Conservation (phyloP, 2,888 invertebrate genomes). For the Athalia rosae region DNA sequence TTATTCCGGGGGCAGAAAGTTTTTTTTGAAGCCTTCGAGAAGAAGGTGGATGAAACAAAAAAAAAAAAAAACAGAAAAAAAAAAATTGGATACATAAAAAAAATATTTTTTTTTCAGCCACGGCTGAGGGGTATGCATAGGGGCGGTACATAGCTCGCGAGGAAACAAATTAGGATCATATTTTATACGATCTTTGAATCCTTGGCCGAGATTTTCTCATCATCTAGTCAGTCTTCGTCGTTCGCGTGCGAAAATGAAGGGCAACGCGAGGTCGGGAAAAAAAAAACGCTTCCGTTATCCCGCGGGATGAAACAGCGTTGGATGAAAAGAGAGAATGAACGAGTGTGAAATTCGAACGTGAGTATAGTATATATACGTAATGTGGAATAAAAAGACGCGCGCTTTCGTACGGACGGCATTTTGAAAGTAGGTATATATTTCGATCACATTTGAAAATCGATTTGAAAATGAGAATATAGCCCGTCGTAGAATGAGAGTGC, state of each 20-base stretch:
- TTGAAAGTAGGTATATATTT: slow-evolving; percentile 14
- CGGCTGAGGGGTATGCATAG: neutral
- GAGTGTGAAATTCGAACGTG: too few relatives aligned
- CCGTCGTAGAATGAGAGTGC: slow-evolving; percentile 32
- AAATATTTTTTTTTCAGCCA: too few relatives aligned
- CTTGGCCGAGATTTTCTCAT: slow-evolving; percentile 15
- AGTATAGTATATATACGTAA: too few relatives aligned
- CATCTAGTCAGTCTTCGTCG: neutral
- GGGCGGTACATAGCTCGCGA: neutral
- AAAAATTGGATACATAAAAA: too few relatives aligned
- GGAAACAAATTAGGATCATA: slow-evolving; percentile 10
- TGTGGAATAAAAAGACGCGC: too few relatives aligned
- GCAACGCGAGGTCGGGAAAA: neutral
- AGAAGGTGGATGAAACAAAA: neutral
- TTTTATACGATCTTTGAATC: neutral
- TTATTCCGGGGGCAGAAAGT: slow-evolving; percentile 47
- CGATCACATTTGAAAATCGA: slow-evolving; percentile 44
- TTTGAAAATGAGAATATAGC: slow-evolving; percentile 39
- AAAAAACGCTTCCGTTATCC: too few relatives aligned
- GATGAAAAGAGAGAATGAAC: too few relatives aligned
- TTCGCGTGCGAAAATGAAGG: neutral
- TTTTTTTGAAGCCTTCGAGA: slow-evolving; percentile 3
- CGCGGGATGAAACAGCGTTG: too few relatives aligned
- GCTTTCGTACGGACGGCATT: slow-evolving; percentile 6
- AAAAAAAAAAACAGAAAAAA: neutral